phyloP scores from a whole-genome alignment of 2,888 invertebrate species.

The Smittia sp. region DNA sequence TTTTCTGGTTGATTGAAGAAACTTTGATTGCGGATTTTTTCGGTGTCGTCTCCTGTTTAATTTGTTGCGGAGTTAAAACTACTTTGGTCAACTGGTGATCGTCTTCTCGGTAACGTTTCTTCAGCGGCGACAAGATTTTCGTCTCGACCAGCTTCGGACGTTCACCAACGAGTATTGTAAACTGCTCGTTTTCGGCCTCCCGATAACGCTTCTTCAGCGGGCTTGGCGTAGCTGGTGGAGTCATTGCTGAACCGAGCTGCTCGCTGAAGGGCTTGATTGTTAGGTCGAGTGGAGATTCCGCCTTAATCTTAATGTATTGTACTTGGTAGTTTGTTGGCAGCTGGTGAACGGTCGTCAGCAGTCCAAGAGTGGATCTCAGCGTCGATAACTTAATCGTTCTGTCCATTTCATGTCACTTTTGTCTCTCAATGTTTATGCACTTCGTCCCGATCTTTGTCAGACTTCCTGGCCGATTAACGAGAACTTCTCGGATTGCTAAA shows the following conservation, averaged over 20 bases:
- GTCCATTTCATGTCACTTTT: conserved; percentile 20
- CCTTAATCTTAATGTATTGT: conserved; percentile 50
- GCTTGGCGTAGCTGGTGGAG: conserved; percentile 74
- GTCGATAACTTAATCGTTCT: conserved; percentile 35
- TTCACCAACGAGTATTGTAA: not conserved
- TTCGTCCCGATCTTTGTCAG: not conserved
- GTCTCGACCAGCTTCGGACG: not conserved
- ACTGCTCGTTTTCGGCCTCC: conserved; percentile 40
- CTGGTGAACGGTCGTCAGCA: conserved; percentile 53
- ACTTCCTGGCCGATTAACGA: not conserved
- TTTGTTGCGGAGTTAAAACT: conserved; percentile 41
- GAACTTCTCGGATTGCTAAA: not conserved
- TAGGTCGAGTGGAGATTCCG: conserved; percentile 65
- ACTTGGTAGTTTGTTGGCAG: conserved; percentile 53
- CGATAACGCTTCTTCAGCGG: conserved; percentile 58
- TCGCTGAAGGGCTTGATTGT: conserved; percentile 62
- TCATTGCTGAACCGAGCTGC: conserved; percentile 58
- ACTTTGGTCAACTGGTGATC: conserved; percentile 44
- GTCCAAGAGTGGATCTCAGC: conserved; percentile 45
- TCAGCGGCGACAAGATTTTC: conserved; percentile 41
- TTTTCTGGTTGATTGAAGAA: conserved; percentile 44
- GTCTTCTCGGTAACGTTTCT: conserved; percentile 46
- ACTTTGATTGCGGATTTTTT: conserved; percentile 48
- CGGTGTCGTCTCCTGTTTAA: conserved; percentile 47
- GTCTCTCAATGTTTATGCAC: conserved; percentile 10